These are phyloP conservation scores for Callimorpha dominula DNA, from an alignment of 2,888 invertebrate genomes.

Conservation along the genomic window DNA sequence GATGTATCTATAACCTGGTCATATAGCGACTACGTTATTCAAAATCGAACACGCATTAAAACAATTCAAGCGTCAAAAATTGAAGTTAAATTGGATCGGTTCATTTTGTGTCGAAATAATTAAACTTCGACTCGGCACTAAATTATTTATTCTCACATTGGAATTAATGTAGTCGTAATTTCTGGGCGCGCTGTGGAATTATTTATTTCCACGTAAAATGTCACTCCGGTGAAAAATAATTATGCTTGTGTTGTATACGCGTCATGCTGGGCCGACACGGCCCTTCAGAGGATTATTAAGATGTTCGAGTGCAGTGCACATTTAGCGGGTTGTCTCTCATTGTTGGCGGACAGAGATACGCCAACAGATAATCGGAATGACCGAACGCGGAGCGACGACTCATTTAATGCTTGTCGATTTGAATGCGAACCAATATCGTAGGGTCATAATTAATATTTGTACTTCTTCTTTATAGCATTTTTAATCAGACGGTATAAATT, in stretches of 20 bases:
- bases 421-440: constrained; percentile 51
- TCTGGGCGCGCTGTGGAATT: constrained; percentile 58
- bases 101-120: constrained; percentile 52
- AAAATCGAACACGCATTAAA: constrained; percentile 40
- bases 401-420: constrained; percentile 84
- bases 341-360: constrained; percentile 73
- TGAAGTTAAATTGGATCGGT: constrained; percentile 48
- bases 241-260: constrained; percentile 70
- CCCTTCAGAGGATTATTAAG: constrained; percentile 80
- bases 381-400: constrained; percentile 71
- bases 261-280: constrained; percentile 83
- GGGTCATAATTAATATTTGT: constrained; percentile 55
- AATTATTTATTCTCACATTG: constrained; percentile 61
- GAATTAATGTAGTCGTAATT: constrained; percentile 66
- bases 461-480: constrained; percentile 32
- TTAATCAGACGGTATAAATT: constrained; percentile 3
- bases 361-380: constrained; percentile 76
- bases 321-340: constrained; percentile 75
- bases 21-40: constrained; percentile 38
- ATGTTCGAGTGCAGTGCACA: constrained; percentile 72
- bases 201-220: constrained; percentile 73
- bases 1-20: constrained; percentile 45
- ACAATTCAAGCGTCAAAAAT: constrained; percentile 47
- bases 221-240: constrained; percentile 81
- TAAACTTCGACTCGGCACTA: constrained; percentile 52